Evolutionary conservation across 2,113 vertebrate genomes (phyloP).

Genomic region (Elanoides forficatus): DNA sequence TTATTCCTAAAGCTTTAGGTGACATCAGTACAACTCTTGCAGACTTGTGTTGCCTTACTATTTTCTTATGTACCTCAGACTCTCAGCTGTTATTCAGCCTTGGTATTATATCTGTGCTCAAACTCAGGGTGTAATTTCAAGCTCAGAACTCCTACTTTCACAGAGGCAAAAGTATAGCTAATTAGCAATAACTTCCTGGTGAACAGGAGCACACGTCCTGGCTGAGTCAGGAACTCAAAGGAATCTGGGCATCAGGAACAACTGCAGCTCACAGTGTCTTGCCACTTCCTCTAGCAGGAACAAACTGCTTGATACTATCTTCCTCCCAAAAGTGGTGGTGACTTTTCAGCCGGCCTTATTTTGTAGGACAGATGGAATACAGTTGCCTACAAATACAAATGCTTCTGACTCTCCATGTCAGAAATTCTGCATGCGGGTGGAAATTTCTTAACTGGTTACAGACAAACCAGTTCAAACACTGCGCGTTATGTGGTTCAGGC

Average conservation of each 20-base stretch:
- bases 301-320: neutral
- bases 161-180: neutral
- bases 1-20: neutral
- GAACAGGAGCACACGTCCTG: rapidly evolving
- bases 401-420: neutral
- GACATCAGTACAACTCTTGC: neutral
- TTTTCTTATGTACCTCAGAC: neutral
- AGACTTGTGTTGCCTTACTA: neutral
- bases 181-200: neutral
- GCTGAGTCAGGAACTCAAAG: neutral
- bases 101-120: neutral
- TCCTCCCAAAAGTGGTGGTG: neutral
- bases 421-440: neutral
- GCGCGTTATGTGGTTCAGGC: neutral
- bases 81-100: neutral
- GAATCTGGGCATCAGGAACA: neutral
- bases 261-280: neutral
- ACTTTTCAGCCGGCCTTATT: neutral
- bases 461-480: neutral
- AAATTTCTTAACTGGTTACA: neutral
- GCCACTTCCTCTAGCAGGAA: neutral
- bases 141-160: neutral
- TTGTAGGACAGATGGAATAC: neutral
- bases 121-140: neutral
- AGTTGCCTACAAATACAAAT: neutral